phyloP scores from a whole-genome alignment of 2,113 vertebrate genomes.

The Tetrax tetrax region DNA sequence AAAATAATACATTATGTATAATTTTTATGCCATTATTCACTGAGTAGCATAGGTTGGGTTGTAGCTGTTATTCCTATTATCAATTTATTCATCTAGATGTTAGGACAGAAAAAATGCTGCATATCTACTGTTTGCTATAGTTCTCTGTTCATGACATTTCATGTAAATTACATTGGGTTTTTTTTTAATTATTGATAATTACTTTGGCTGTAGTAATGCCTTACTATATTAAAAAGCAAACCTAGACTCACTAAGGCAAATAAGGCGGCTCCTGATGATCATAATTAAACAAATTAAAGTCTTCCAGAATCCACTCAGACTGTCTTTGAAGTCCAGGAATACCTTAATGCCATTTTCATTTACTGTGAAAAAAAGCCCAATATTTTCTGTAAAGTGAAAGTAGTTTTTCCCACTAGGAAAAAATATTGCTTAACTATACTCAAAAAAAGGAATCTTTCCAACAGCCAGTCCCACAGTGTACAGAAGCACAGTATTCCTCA shows the following conservation, averaged over 20 bases:
- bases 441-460: not conserved
- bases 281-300: conserved; percentile 38
- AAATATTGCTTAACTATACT: not conserved
- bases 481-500: not conserved
- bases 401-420: not conserved
- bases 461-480: not conserved
- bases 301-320: not conserved
- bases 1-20: not conserved
- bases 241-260: not conserved
- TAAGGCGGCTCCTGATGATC: not conserved
- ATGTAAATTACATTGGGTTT: not conserved
- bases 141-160: not conserved
- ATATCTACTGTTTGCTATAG: not conserved
- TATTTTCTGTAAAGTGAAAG: not conserved
- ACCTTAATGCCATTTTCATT: not conserved
- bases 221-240: not conserved
- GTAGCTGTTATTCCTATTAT: not conserved
- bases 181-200: not conserved
- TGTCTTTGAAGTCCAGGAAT: not conserved
- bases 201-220: not conserved
- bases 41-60: not conserved
- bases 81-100: not conserved
- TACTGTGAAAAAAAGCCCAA: not conserved
- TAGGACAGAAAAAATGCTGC: not conserved
- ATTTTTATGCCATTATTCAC: not conserved